These are phyloP conservation scores for Xestia sexstrigata DNA, from an alignment of 2,888 invertebrate genomes.

Conservation along the genomic window DNA sequence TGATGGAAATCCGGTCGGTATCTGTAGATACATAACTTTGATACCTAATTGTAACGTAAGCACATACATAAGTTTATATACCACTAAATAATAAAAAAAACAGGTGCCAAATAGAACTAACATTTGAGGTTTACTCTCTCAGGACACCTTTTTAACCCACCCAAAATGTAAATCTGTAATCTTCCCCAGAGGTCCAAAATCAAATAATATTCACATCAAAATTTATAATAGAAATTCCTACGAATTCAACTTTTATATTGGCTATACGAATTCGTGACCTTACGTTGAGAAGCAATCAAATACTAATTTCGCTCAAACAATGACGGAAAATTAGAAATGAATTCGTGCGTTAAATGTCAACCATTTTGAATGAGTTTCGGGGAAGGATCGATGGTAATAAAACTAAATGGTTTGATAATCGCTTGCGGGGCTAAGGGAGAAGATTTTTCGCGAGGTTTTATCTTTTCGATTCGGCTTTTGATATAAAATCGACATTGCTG, in stretches of 20 bases:
- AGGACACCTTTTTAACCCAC: background rate
- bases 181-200: conserved; percentile 12
- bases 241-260: conserved; percentile 55
- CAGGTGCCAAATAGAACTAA: too few species aligned
- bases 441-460: conserved; percentile 65
- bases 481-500: conserved; percentile 70
- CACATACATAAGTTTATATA: background rate
- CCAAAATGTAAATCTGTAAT: conserved; percentile 29
- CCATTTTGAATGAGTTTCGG: conserved; percentile 70
- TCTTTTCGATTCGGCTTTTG: conserved; percentile 66
- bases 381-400: conserved; percentile 71
- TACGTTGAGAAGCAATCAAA: conserved; percentile 79
- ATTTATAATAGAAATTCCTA: conserved; percentile 52
- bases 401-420: conserved; percentile 74
- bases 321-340: conserved; percentile 85
- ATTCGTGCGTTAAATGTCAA: conserved; percentile 82
- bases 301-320: conserved; percentile 84
- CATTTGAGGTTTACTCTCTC: background rate
- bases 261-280: conserved; percentile 52
- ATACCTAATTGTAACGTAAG: background rate
- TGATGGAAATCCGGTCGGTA: background rate
- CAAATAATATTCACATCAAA: conserved; percentile 45
- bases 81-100: background rate
- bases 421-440: conserved; percentile 62
- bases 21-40: background rate